These are phyloP conservation scores for Aulostomus chinensis DNA, from an alignment of 2,797 vertebrate species.

Conservation along the genomic window DNA sequence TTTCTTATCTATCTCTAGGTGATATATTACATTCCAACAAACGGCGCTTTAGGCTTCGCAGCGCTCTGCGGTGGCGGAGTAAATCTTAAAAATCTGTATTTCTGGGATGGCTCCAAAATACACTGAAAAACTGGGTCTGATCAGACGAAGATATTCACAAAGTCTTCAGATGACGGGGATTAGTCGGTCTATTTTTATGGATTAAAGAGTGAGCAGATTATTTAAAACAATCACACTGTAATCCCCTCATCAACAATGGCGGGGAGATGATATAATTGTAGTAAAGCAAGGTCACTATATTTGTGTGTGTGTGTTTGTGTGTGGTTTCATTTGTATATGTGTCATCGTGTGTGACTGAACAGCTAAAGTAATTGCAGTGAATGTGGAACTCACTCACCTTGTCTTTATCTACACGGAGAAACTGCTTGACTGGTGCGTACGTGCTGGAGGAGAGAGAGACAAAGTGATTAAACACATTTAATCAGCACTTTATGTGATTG, in stretches of 20 bases:
- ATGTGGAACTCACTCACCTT: conserved; percentile 90
- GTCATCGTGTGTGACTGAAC: neutral
- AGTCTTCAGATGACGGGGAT: conserved; percentile 39
- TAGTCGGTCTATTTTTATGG: conserved; percentile 62
- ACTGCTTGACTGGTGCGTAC: conserved; percentile 97
- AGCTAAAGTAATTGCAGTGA: neutral
- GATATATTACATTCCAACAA: conserved; percentile 15
- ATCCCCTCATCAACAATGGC: conserved; percentile 54
- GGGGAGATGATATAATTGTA: conserved; percentile 29
- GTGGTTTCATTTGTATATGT: neutral
- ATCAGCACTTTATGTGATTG: conserved; percentile 46
- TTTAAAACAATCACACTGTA: conserved; percentile 63
- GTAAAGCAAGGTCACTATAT: conserved; percentile 2
- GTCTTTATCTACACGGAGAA: conserved; percentile 98
- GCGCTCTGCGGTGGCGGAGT: neutral
- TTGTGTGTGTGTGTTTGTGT: neutral
- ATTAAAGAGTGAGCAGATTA: conserved; percentile 64
- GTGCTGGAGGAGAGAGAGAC: conserved; percentile 79
- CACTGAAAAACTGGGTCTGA: conserved; percentile 18
- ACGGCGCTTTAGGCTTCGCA: conserved; percentile 17
- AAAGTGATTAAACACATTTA: conserved; percentile 37
- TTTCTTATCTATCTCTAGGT: conserved; percentile 20
- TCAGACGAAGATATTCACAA: conserved; percentile 16
- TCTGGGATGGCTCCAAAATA: conserved; percentile 25
- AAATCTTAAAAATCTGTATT: conserved; percentile 33